Evolutionary conservation across 2,797 vertebrate genomes (phyloP).

Genomic region (Falco rusticolus): DNA sequence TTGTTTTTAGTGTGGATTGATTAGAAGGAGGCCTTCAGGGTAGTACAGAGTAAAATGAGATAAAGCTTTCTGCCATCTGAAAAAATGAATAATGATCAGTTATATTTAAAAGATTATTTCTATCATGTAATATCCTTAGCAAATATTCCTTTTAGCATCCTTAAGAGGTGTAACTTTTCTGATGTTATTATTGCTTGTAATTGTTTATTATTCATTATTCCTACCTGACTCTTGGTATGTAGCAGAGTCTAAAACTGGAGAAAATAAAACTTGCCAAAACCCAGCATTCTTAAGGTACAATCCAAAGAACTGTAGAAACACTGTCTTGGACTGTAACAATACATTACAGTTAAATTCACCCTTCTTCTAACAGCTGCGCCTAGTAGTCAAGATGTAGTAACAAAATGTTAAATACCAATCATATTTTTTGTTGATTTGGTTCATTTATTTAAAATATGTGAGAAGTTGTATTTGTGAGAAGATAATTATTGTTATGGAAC

Average conservation of each 20-base stretch:
- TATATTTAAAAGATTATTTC: not conserved
- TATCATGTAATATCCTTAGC: not conserved
- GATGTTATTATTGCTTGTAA: not conserved
- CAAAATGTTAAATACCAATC: not conserved
- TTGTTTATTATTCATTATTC: not conserved
- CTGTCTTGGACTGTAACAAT: not conserved
- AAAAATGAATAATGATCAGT: not conserved
- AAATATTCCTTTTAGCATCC: not conserved
- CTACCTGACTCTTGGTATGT: not conserved
- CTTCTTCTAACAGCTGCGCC: not conserved
- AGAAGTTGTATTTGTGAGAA: not conserved
- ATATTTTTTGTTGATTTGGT: not conserved
- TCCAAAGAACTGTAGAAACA: not conserved
- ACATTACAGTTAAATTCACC: not conserved
- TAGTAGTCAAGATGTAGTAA: not conserved
- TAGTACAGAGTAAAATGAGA: not conserved
- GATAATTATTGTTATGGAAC: not conserved
- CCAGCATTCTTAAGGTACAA: not conserved
- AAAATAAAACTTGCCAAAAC: not conserved
- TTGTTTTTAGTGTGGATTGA: not conserved
- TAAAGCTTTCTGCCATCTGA: not conserved
- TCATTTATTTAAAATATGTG: not conserved
- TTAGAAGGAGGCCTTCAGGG: not conserved
- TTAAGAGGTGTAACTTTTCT: not conserved
- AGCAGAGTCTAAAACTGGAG: not conserved